Percentiles rank a stretch among this genome's conserved stretches.
Evolutionary conservation across 1,140 invertebrate genomes (phyloP).

Genomic region (Hydropsyche tenuis): DNA sequence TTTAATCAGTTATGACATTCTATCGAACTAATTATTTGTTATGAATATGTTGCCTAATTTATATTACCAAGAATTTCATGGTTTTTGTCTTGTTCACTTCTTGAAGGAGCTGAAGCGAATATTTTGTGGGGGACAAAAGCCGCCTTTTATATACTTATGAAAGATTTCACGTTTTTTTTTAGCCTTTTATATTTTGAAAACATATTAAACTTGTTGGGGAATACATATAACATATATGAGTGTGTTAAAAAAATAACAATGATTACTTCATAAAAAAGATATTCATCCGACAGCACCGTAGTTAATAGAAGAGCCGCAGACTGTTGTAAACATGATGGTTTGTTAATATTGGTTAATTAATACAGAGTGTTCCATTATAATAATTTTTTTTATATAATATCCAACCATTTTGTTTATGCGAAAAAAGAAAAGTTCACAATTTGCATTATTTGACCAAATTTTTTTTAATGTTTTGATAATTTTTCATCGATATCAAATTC

Average conservation of each 20-base stretch:
- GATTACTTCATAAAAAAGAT: conserved; percentile 12
- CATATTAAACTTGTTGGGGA: conserved; percentile 30
- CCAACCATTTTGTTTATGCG: too few relatives aligned
- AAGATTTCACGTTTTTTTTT: conserved; percentile 35
- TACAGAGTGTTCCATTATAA: background rate
- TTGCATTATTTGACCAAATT: too few relatives aligned
- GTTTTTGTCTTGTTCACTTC: conserved; percentile 33
- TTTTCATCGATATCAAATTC: too few relatives aligned
- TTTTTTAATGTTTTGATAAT: too few relatives aligned
- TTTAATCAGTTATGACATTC: background rate
- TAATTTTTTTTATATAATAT: too few relatives aligned
- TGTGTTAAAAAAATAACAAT: conserved; percentile 11
- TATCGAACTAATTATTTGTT: background rate
- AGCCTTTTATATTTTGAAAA: conserved; percentile 31
- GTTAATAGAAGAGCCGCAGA: conserved; percentile 6
- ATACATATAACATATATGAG: conserved; percentile 16
- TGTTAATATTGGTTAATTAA: conserved; percentile 17
- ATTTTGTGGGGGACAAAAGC: background rate
- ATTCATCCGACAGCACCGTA: background rate
- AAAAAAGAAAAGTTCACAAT: too few relatives aligned
- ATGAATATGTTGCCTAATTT: background rate
- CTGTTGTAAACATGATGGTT: conserved; percentile 17
- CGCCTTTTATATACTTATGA: conserved; percentile 40
- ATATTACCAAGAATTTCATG: conserved; percentile 46
- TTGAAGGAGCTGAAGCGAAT: conserved; percentile 28